Evolutionary conservation across 2,113 vertebrate species (phyloP), one percentile per base, ranked within the genome.

Genomic region (Corythoichthys haematopterus): DNA sequence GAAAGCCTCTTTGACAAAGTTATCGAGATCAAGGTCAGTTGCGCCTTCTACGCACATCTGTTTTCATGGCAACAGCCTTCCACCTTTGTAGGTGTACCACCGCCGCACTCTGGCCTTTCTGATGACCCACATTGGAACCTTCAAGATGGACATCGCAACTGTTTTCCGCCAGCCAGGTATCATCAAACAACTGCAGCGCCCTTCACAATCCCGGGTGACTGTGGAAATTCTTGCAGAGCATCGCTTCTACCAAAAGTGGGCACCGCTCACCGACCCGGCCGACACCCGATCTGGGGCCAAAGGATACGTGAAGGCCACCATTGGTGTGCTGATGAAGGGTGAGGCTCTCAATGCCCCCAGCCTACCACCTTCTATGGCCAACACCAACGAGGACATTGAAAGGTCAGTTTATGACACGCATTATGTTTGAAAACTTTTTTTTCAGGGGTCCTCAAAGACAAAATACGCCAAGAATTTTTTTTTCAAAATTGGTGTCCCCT

Each of bases 201-300:
- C 47, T 37, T 50, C 5, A 6, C 10, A 15, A n/a, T 8, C 12
- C 20, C 45, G 59, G 61, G 15, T 75, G 37, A 72, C 43, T 46
- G 69, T 52, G 35, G 55, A 57, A n/a, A 64, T 62, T 51, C 0
- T 66, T 58, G 15, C 83, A 99, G 95, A 97, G 73, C 93, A 97
- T 77, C 90, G 93, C 12, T 98, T 98, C 87, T 95, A 94, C 79
- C 94, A 96, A 79, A 98, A 96, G 72, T 98, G 97, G 96, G 97
- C 95, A 51, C 94, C 95, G 4, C 91, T 98, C 71, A 94, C 92
- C 1, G 96, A 99, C 76, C 93, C 97, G 0, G 90, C 59, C 0
- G 97, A 98, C 80, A 98, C 94, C 6, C 85, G 83, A 51, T 91
- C 94, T 0, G 95, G 96, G 0, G 84, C 94, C 73, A 98, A 97